These are phyloP conservation scores for Cosmopolites sordidus DNA, from an alignment of 2,888 invertebrate genomes.

Conservation along the genomic window DNA sequence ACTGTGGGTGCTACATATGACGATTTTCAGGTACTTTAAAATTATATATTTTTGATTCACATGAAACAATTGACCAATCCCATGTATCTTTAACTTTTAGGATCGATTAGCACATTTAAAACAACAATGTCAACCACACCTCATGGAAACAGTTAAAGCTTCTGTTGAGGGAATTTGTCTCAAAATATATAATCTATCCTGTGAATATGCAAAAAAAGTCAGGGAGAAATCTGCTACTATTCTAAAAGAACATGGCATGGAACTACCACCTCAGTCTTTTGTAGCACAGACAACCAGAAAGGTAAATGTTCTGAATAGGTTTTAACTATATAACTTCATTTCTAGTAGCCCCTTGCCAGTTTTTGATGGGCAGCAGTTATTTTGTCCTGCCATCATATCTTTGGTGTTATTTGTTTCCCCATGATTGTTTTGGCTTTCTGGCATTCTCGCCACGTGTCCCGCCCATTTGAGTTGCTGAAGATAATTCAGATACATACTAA, in stretches of 20 bases:
- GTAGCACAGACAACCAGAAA: constrained; percentile 74
- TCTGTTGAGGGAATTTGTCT: constrained; percentile 94
- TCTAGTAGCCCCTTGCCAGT: too few relatives aligned
- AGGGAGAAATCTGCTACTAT: constrained; percentile 80
- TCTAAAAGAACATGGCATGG: constrained; percentile 82
- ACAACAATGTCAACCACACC: constrained; percentile 92
- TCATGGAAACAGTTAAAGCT: constrained; percentile 85
- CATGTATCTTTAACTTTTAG: constrained; percentile 27
- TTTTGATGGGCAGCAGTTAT: too few relatives aligned
- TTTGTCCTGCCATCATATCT: too few relatives aligned
- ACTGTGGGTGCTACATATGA: constrained; percentile 93
- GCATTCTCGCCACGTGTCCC: too few relatives aligned
- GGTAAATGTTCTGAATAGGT: too few relatives aligned
- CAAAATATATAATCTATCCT: constrained; percentile 88
- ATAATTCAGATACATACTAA: too few relatives aligned
- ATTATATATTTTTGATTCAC: neutral
- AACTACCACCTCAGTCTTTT: constrained; percentile 49
- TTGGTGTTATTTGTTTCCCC: too few relatives aligned
- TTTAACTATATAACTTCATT: too few relatives aligned
- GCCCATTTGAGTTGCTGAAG: too few relatives aligned
- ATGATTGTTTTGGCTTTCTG: too few relatives aligned
- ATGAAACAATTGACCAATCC: neutral
- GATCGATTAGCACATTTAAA: constrained; percentile 85
- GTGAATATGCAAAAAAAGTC: constrained; percentile 87
- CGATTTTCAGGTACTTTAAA: constrained; percentile 63